A percentile compares a stretch with the other conserved stretches of the same genome.
These are phyloP conservation scores for Epizoanthus scotinus DNA, from an alignment of 92 coral and sea anemone species.

Conservation along the genomic window DNA sequence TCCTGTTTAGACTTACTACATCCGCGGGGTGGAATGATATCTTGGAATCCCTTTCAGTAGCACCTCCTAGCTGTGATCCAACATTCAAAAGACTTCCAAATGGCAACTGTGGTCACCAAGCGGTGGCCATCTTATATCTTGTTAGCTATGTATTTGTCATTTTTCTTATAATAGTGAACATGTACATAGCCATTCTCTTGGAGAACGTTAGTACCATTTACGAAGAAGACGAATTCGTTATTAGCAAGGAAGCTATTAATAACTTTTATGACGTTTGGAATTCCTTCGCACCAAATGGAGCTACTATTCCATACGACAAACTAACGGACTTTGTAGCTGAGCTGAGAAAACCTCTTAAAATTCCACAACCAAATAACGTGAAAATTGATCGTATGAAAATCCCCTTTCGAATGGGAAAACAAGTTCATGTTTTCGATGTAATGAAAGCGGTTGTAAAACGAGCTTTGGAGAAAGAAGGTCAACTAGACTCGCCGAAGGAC, in stretches of 20 bases:
- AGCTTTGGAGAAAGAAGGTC: constrained; percentile 64
- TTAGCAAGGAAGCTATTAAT: constrained; percentile 82
- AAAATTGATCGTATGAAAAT: constrained; percentile 72
- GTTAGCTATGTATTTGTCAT: constrained; percentile 81
- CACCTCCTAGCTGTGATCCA: constrained; percentile 79
- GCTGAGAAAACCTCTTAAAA: constrained; percentile 77
- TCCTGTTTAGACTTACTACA: constrained; percentile 86
- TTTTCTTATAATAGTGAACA: constrained; percentile 85
- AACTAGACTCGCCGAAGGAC: constrained; percentile 80
- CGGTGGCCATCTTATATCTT: constrained; percentile 62
- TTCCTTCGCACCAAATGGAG: constrained; percentile 78
- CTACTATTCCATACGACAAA: constrained; percentile 70
- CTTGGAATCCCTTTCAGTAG: constrained; percentile 72
- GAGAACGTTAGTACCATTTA: constrained; percentile 88
- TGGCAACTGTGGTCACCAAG: constrained; percentile 81
- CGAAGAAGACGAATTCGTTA: constrained; percentile 82
- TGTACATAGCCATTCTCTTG: constrained; percentile 92
- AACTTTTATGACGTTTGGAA: constrained; percentile 86
- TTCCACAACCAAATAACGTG: constrained; percentile 74
- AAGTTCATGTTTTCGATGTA: constrained; percentile 86
- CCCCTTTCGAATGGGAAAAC: constrained; percentile 79
- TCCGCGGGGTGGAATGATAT: constrained; percentile 97
- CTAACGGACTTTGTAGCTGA: constrained; percentile 71
- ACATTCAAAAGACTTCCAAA: constrained; percentile 55
- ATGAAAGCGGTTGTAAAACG: constrained; percentile 81